Evolutionary conservation across 2,888 invertebrate genomes (phyloP).

Genomic region (Salticus scenicus): DNA sequence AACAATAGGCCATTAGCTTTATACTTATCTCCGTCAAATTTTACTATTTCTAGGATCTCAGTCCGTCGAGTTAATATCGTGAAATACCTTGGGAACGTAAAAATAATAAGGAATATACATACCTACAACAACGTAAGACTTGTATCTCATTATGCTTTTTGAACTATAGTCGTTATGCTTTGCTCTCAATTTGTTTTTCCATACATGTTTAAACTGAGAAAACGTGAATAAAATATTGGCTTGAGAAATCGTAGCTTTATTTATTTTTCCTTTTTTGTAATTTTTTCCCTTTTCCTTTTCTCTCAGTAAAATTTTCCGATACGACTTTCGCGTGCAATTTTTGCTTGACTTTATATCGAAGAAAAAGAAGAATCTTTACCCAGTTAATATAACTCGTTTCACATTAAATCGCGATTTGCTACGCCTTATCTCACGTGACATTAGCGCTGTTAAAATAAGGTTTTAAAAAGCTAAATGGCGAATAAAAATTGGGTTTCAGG

Average conservation of each 20-base stretch:
- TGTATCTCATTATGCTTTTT: background rate
- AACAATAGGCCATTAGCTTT: conserved; percentile 67
- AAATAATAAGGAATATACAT: conserved; percentile 4
- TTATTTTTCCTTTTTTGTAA: no score
- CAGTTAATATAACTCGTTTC: background rate
- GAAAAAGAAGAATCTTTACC: background rate
- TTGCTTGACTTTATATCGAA: background rate
- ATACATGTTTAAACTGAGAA: background rate
- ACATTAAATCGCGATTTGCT: background rate
- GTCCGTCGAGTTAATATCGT: conserved; percentile 34
- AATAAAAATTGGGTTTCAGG: conserved; percentile 8
- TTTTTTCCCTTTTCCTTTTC: background rate
- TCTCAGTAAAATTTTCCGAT: background rate
- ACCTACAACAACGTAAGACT: background rate
- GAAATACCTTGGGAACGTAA: background rate
- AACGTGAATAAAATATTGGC: conserved; percentile 12
- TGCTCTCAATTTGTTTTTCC: background rate
- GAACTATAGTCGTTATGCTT: background rate
- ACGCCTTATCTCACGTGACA: background rate
- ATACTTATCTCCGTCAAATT: conserved; percentile 59
- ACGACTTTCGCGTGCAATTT: background rate
- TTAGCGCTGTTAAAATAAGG: background rate
- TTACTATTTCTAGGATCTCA: conserved; percentile 40
- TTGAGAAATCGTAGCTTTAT: background rate
- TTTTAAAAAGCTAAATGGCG: background rate